phyloP scores from a whole-genome alignment of 2,113 vertebrate species.

The Misgurnus anguillicaudatus region DNA sequence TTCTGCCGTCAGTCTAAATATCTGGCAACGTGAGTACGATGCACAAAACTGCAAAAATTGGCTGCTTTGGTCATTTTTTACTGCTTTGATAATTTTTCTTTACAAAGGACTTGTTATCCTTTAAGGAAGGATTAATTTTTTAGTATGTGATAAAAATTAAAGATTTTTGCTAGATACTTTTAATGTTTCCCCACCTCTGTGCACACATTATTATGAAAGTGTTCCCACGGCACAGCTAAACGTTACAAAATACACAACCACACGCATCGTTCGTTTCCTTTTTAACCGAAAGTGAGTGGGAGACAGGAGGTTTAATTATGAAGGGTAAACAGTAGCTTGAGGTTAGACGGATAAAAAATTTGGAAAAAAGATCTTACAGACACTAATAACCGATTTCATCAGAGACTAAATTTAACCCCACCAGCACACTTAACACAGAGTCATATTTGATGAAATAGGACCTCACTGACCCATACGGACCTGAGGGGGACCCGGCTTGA shows the following conservation, averaged over 20 bases:
- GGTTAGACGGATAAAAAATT: constrained; percentile 35
- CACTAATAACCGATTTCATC: constrained; percentile 32
- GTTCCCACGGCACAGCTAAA: not conserved
- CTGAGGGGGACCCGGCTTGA: constrained; percentile 30
- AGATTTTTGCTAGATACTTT: not conserved
- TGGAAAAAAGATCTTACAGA: constrained; percentile 32
- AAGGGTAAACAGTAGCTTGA: constrained; percentile 49
- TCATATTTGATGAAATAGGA: constrained; percentile 58
- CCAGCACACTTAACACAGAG: constrained; percentile 42
- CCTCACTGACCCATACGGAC: constrained; percentile 40
- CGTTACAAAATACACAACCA: not conserved
- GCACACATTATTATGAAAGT: constrained; percentile 3
- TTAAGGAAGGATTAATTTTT: not conserved
- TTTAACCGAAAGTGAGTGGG: constrained; percentile 6
- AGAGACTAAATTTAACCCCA: constrained; percentile 49
- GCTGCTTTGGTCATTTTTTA: no score
- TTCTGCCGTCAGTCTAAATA: no score
- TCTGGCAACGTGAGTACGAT: no score
- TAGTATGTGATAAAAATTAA: not conserved
- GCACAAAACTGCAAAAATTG: no score
- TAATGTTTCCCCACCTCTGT: not conserved
- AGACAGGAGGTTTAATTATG: constrained; percentile 46
- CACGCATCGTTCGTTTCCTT: not conserved
- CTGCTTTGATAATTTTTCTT: no score
- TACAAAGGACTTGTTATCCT: no score